Evolutionary conservation across 2,797 vertebrate genomes (phyloP), one percentile per base, ranked within the genome.

Genomic region (Serranus cabrilla): DNA sequence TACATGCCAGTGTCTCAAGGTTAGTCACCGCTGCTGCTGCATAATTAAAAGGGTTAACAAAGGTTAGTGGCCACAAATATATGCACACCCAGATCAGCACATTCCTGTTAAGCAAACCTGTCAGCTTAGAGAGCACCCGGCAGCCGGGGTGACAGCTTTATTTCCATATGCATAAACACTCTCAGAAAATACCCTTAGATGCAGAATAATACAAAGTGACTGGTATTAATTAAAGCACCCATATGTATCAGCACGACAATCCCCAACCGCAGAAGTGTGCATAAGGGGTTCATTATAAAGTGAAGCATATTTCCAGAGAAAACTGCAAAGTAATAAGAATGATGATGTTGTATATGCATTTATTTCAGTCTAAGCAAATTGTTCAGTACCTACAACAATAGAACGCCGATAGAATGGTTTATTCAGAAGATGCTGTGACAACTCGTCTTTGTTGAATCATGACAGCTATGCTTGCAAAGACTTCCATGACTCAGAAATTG

Each of bases 101-200:
- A 54, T 78, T 82, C 51, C 50, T 62, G 69, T 31, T 73, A 74
- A 85, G 60, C 64, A 56, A 80, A 76, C 66, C 63, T 81, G 83
- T 86, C 78, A 69, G 75, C 81, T 84, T 78, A 77, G 78, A 69
- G 60, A 81, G 70, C 58, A 8, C 51, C 51, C 83, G 1, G 74
- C 69, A 69, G 79, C 80, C 18, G 14, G 4, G 49, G 56, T 64
- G 63, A 71, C 85, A 79, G 87, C 71, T 74, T 76, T 62, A 87
- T 87, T 91, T 84, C 75, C 87, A 86, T 87, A 85, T 74, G 73
- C 74, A 90, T 81, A 58, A 78, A 67, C 40, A 50, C 34, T 55
- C 56, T 71, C 21, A 43, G 59, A 80, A 81, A 85, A 80, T 21
- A 78, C 62, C 62, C 45, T 49, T 3, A 71, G 63, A 87, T 70